Base-by-base conservation (phyloP, 2,113 vertebrate species). In the Callaeas wilsoni region DNA sequence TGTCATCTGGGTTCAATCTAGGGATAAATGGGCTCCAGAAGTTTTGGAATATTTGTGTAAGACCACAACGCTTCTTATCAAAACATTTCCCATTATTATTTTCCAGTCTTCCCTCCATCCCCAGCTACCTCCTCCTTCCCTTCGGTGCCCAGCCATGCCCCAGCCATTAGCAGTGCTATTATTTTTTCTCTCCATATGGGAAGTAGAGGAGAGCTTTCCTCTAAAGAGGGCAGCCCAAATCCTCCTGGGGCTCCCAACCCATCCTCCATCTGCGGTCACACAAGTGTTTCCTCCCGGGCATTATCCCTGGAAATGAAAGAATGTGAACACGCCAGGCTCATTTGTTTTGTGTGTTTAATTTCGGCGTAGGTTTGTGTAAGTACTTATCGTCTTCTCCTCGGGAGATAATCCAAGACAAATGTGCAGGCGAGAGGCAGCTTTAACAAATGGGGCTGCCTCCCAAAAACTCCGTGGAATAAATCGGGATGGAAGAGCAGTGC, bases 271-370 rank as follows among this genome's bases (percentile, higher is more conserved):
- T 96, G 94, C 23, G 87, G 89, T 91, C 50, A 3, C 5, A 8
- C 91, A 21, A 97, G 65, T 57, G 87, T 94, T 96, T 94, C 86
- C 94, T 94, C 94, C 49, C 3, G 8, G 78, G 93, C n/a, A 69
- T 90, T 91, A 93, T 91, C 89, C 27, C 91, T 96, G 81, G 84
- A 91, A 95, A 84, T 73, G 84, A 82, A 93, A 91, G 89, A 94
- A 93, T 44, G 49, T 27, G 92, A 91, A 87, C 67, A 91, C 35
- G 20, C 91, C 91, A 62, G 87, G 78, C 89, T 95, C 91, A 87
- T 96, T 96, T 95, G 95, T 95, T 95, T 69, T 92, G 94, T 90
- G 93, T 90, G 91, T 91, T 96, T 96, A 94, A 96, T 96, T 96
- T 87, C 89, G 50, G 91, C 35, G 7, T 89, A 81, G 93, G 91